A percentile compares a stretch with the other conserved stretches of the same genome.
Conservation (phyloP, 2,888 invertebrate genomes). For the Exephanes ischioxanthus region DNA sequence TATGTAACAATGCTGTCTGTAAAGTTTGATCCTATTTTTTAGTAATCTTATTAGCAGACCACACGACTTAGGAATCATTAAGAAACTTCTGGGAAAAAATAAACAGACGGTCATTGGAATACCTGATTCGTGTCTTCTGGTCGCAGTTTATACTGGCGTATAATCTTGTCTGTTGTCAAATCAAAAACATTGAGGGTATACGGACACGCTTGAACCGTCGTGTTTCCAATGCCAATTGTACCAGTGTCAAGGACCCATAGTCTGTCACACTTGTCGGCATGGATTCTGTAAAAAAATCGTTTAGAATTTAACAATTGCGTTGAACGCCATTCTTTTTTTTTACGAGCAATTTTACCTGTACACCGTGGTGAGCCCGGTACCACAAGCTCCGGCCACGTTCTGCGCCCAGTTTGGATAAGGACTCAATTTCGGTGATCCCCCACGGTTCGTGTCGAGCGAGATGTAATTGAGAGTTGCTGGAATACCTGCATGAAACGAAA, state of each 20-base stretch:
- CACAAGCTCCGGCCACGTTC: slow-evolving; percentile 92
- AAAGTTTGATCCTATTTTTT: background rate
- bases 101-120: slow-evolving; percentile 7
- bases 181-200: slow-evolving; percentile 93
- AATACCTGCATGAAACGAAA: slow-evolving; percentile 87
- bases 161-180: slow-evolving; percentile 89
- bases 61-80: background rate
- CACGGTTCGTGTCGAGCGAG: slow-evolving; percentile 88
- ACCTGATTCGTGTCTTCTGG: slow-evolving; percentile 90
- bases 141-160: slow-evolving; percentile 90
- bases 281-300: slow-evolving; percentile 86
- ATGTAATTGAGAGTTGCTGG: slow-evolving; percentile 94
- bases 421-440: slow-evolving; percentile 91
- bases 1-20: background rate
- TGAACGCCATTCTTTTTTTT: background rate
- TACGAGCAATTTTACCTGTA: slow-evolving; percentile 85
- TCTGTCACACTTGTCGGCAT: slow-evolving; percentile 92
- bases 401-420: slow-evolving; percentile 92
- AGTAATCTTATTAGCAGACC: background rate
- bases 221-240: slow-evolving; percentile 92
- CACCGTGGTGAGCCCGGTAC: slow-evolving; percentile 91
- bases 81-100: background rate
- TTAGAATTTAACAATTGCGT: background rate
- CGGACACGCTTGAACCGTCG: slow-evolving; percentile 92
- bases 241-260: slow-evolving; percentile 95